Conservation (phyloP, 1,140 invertebrate genomes). For the Aphaenogaster ashmeadi region DNA sequence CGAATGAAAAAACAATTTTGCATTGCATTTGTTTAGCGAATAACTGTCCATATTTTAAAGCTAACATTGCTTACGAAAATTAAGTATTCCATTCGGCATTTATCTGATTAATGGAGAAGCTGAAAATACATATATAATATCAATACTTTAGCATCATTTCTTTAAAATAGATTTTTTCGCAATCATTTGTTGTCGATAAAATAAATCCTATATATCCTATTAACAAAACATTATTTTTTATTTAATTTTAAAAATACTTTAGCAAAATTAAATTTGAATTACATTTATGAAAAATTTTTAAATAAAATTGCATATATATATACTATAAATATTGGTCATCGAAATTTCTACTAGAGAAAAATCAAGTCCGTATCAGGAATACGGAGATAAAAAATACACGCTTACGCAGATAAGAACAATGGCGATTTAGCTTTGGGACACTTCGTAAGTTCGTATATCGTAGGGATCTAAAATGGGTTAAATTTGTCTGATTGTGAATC, state of each 20-base stretch:
- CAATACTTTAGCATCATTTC: background rate
- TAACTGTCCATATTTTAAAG: background rate
- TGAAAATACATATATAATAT: background rate
- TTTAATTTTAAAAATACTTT: background rate
- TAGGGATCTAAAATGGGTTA: background rate
- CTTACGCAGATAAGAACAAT: background rate
- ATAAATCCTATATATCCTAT: background rate
- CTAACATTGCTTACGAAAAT: background rate
- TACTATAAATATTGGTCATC: background rate
- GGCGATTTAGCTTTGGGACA: background rate
- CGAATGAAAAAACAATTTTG: background rate
- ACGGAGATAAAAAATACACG: too few species aligned
- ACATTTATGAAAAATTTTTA: background rate
- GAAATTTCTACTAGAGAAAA: background rate
- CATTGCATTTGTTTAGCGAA: background rate
- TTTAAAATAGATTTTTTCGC: background rate
- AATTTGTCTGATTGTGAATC: background rate
- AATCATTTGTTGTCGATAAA: background rate
- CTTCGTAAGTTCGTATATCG: background rate
- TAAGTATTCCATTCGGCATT: background rate
- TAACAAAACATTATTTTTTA: background rate
- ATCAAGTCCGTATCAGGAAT: background rate
- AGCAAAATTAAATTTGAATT: background rate
- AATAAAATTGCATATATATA: slow-evolving; percentile 10
- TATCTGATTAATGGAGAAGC: background rate